Evolutionary conservation across 1,140 invertebrate genomes (phyloP), one percentile per base, ranked within the genome.

Genomic region (Anoplophora glabripennis): DNA sequence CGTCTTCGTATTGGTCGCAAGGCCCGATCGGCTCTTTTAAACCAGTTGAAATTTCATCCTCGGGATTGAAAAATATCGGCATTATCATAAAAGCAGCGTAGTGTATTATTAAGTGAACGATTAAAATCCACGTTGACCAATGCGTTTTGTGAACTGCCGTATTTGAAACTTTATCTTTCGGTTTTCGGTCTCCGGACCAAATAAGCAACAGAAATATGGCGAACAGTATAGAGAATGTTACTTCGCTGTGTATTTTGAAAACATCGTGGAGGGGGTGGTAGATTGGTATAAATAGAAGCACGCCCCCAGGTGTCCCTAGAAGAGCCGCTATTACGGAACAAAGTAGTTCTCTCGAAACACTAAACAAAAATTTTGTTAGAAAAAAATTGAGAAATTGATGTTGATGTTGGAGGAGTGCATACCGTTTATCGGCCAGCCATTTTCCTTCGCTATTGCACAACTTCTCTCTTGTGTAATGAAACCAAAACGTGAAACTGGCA

Each of bases 241-340:
- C 84, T 77, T 90, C 88, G 0, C 86, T 81, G 72, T 89, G 88
- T 21, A 91, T 80, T 38, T 81, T 77, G 53, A 75, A 80, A 1
- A 78, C 70, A 67, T 90, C 89, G 68, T 90, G 88, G 0, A 90
- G 77, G 0, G 87, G 85, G 69, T 92, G 88, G 70, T 91, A 91
- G 37, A 89, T 74, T 0, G 84, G 81, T 7, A 89, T 68, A 70
- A 91, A 90, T 60, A 87, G 73, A 1, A 89, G 59, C 2, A 89
- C 79, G 3, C 88, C 88, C 2, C 85, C 82, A 0, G 87, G 84
- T 79, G 88, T 87, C 5, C 87, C 86, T 51, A 88, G 72, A 1
- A 87, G 41, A 3, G 80, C 78, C 4, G 87, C 78, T 11, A 85
- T 76, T n/a, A 86, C 86, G 66, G 38, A 77, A 74, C 66, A 66